Conservation (phyloP, 2,888 invertebrate genomes). For the Monoplex corrugatus region DNA sequence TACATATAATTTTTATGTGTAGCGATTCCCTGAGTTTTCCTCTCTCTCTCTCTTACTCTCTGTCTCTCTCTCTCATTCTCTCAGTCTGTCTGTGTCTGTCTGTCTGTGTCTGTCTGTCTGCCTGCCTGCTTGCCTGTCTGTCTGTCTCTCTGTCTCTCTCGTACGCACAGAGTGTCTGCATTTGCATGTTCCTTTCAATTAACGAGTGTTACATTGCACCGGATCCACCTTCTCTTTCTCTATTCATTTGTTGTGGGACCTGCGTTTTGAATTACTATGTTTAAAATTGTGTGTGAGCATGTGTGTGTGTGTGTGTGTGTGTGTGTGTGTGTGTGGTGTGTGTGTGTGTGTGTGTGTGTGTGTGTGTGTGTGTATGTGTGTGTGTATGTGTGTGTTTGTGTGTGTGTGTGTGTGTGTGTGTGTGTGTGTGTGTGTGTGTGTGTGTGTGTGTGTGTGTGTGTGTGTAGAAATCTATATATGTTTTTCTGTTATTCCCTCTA, state of each 20-base stretch:
- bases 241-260: too few relatives aligned
- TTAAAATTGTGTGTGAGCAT: too few relatives aligned
- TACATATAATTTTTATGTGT: too few relatives aligned
- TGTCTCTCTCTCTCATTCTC: background rate
- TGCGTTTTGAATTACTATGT: too few relatives aligned
- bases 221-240: too few relatives aligned
- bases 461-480: background rate
- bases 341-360: background rate
- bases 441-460: background rate
- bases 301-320: background rate
- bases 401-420: background rate
- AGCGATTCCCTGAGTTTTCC: background rate
- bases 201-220: too few relatives aligned
- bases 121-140: background rate
- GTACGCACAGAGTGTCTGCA: too few relatives aligned
- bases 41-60: background rate
- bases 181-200: too few relatives aligned
- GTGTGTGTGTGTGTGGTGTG: background rate
- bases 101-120: background rate
- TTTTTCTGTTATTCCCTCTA: too few relatives aligned
- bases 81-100: background rate
- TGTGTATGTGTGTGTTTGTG: background rate
- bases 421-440: background rate
- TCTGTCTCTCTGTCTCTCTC: background rate
- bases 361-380: background rate